A percentile compares a stretch with the other conserved stretches of the same genome.
Evolutionary conservation across 2,113 vertebrate genomes (phyloP).

Genomic region (Tricholaema leucomelas): DNA sequence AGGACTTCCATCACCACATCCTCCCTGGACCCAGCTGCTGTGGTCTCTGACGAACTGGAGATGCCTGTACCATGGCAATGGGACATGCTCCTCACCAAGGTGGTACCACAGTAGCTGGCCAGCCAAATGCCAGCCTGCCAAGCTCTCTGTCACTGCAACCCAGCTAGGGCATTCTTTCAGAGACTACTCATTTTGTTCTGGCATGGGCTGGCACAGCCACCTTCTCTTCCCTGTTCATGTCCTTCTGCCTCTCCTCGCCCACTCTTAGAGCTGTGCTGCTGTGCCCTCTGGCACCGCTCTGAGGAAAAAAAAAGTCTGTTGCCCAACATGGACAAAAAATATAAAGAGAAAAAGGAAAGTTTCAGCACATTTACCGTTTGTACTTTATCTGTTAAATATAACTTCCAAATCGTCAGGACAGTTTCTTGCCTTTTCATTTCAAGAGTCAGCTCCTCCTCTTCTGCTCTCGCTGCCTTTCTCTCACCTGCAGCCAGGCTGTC

Average conservation of each 20-base stretch:
- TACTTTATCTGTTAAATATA: not conserved
- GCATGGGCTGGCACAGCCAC: not conserved
- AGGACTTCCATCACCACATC: not conserved
- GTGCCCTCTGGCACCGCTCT: accelerated
- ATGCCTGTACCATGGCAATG: accelerated
- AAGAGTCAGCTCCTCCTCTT: not conserved
- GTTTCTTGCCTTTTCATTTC: not conserved
- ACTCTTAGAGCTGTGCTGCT: not conserved
- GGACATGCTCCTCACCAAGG: accelerated
- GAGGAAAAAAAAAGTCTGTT: not conserved
- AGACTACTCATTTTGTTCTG: not conserved
- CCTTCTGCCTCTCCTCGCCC: no score
- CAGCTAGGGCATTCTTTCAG: accelerated
- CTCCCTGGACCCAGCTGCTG: not conserved
- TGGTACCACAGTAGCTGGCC: accelerated
- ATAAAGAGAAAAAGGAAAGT: not conserved
- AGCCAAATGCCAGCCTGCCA: not conserved
- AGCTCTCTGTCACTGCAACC: not conserved
- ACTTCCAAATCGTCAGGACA: not conserved
- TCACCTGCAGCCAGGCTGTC: not conserved
- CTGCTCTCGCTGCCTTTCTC: not conserved
- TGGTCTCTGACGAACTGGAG: not conserved
- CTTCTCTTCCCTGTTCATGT: accelerated
- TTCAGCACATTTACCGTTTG: not conserved
- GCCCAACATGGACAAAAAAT: accelerated